Evolutionary conservation across 2,888 invertebrate species (phyloP).

Genomic region (Standfussiana lucernea): DNA sequence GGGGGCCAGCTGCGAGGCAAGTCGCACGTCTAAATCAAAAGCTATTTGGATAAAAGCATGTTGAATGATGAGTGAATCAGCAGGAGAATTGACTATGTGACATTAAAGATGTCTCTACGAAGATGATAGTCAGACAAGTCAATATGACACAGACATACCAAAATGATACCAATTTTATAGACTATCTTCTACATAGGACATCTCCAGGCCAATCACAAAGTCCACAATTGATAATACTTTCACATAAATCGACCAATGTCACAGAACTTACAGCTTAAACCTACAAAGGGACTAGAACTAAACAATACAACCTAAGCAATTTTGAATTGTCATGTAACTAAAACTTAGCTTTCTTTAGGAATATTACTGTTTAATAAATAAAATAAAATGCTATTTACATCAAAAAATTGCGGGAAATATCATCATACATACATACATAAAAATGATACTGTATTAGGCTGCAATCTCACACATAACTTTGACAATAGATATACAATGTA

Average conservation of each 20-base stretch:
- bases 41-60: slow-evolving; percentile 56
- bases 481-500: slow-evolving; percentile 42
- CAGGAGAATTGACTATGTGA: slow-evolving; percentile 30
- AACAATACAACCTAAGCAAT: slow-evolving; percentile 84
- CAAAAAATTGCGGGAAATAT: slow-evolving; percentile 65
- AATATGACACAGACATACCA: slow-evolving; percentile 7
- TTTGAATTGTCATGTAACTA: slow-evolving; percentile 84
- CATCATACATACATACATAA: slow-evolving; percentile 58
- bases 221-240: slow-evolving; percentile 67
- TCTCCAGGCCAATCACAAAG: slow-evolving; percentile 41
- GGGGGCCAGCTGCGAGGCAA: slow-evolving; percentile 55
- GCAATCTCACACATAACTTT: slow-evolving; percentile 62
- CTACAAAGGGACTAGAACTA: slow-evolving; percentile 89
- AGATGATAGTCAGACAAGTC: slow-evolving; percentile 23
- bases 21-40: slow-evolving; percentile 58
- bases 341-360: slow-evolving; percentile 72
- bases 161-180: slow-evolving; percentile 7
- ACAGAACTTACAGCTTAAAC: slow-evolving; percentile 75
- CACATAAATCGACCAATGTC: slow-evolving; percentile 69
- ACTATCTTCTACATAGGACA: slow-evolving; percentile 22
- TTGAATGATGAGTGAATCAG: slow-evolving; percentile 56
- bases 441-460: slow-evolving; percentile 44
- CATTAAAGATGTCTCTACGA: slow-evolving; percentile 23
- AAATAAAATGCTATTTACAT: slow-evolving; percentile 77
- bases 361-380: slow-evolving; percentile 73